Evolutionary conservation across 1,140 invertebrate genomes (phyloP).

Genomic region (Diplogasteroides magnus): DNA sequence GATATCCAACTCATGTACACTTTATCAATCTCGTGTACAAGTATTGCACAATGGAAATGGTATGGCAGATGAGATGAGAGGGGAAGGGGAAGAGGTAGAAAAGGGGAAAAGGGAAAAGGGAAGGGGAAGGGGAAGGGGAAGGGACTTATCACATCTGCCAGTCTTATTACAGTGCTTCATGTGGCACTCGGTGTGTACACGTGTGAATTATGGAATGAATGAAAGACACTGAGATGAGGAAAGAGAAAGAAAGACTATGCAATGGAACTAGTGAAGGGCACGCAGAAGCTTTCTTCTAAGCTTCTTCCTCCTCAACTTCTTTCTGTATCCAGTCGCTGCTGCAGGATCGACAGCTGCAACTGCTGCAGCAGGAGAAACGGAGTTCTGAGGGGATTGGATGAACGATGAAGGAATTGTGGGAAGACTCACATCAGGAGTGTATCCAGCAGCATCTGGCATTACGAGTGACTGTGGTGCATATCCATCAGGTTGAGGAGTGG

Average conservation of each 20-base stretch:
- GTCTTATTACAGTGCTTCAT: too few relatives aligned
- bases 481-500: neutral
- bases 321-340: neutral
- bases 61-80: too few relatives aligned
- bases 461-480: neutral
- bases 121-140: neutral
- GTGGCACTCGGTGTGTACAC: too few relatives aligned
- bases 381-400: too few relatives aligned
- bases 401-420: too few relatives aligned
- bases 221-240: neutral
- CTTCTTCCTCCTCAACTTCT: neutral
- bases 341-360: neutral
- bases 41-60: neutral
- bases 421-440: too few relatives aligned
- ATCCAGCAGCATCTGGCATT: neutral
- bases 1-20: too few relatives aligned
- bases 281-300: neutral
- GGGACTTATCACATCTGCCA: too few relatives aligned
- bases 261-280: neutral
- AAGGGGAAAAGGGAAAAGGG: neutral
- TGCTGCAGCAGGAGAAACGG: too few relatives aligned
- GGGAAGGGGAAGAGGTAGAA: neutral
- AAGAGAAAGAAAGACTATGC: neutral
- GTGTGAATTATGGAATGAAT: neutral
- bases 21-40: too few relatives aligned